Conservation (phyloP, 2,113 vertebrate genomes). For the Amblyornis subalaris region DNA sequence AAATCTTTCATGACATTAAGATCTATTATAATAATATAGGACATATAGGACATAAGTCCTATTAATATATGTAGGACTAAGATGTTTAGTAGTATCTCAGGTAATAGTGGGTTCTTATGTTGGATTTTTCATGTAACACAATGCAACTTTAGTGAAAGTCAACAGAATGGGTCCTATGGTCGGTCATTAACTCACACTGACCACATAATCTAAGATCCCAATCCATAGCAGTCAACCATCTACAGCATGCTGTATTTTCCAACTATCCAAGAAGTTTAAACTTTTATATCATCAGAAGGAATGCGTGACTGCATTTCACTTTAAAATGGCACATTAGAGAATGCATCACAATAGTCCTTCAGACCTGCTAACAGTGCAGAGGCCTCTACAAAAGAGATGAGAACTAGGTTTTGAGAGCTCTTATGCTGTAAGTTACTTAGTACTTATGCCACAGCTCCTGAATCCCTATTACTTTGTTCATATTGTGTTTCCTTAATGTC, state of each 20-base stretch:
- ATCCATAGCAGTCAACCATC: accelerated
- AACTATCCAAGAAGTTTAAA: not conserved
- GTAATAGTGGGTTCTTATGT: not conserved
- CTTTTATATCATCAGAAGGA: not conserved
- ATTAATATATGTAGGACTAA: not conserved
- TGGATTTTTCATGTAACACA: not conserved
- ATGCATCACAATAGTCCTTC: not conserved
- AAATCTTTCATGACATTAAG: not conserved
- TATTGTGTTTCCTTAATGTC: not conserved
- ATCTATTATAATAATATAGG: no score
- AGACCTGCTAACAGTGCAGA: not conserved
- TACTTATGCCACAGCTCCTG: not conserved
- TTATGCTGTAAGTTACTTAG: not conserved
- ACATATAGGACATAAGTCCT: no score
- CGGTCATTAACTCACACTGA: not conserved
- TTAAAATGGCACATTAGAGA: not conserved
- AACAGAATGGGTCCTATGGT: not conserved
- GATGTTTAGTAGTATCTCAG: not conserved
- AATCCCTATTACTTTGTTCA: not conserved
- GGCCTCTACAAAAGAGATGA: not conserved
- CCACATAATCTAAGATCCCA: not conserved
- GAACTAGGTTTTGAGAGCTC: not conserved
- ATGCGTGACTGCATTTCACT: not conserved
- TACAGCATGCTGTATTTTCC: not conserved
- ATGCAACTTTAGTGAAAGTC: not conserved